phyloP scores from a whole-genome alignment of 2,888 invertebrate species.

The Sminthurinus aureus region DNA sequence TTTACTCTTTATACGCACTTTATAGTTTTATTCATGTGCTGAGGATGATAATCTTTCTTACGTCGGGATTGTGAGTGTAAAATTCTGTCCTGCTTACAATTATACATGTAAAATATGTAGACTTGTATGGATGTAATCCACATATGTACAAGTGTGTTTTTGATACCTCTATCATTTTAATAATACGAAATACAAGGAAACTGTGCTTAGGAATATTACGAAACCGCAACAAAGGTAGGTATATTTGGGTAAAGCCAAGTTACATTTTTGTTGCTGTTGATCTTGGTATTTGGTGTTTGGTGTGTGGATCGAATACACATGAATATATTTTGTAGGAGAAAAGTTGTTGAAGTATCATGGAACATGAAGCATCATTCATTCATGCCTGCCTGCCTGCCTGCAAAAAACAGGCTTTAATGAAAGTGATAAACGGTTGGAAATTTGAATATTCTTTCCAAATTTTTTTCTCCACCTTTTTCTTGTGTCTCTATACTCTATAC shows the following conservation, averaged over 20 bases:
- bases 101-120: neutral
- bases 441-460: conserved; percentile 1
- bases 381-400: neutral
- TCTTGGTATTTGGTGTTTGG: too few species aligned
- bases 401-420: conserved; percentile 5
- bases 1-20: neutral
- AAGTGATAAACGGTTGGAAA: conserved; percentile 11
- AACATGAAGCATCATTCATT: neutral
- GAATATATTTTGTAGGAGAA: conserved; percentile 8
- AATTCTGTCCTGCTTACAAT: neutral
- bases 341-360: conserved; percentile 11
- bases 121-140: neutral
- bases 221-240: neutral
- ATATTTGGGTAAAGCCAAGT: neutral
- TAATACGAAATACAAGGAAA: neutral
- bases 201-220: neutral
- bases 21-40: neutral
- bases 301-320: conserved; percentile 1
- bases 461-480: neutral
- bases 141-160: neutral
- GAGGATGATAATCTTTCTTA: neutral
- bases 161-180: neutral
- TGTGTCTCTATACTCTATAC: too few species aligned
- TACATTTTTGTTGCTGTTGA: neutral
- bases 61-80: neutral